These are phyloP conservation scores for Anguilla anguilla DNA, from an alignment of 2,797 vertebrate genomes.

Conservation along the genomic window DNA sequence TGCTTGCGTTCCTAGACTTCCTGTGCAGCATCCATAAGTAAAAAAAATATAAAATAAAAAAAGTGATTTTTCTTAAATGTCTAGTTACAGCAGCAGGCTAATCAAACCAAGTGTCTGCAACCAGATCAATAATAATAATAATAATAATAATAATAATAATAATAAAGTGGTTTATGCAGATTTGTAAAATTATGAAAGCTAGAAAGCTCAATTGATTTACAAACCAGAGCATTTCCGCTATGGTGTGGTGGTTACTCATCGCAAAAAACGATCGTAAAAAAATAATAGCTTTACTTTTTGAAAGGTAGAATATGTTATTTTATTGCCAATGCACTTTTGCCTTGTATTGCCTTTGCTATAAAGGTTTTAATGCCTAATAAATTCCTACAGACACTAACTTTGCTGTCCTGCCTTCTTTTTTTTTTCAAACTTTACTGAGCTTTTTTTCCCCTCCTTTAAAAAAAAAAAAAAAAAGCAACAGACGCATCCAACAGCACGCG, in stretches of 20 bases:
- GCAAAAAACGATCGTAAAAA: background rate
- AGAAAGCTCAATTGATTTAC: background rate
- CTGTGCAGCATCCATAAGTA: too few relatives aligned
- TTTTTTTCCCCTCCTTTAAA: background rate
- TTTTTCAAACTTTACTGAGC: background rate
- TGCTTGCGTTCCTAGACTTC: too few relatives aligned
- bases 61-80: too few relatives aligned
- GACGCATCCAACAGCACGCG: background rate
- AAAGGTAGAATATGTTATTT: background rate
- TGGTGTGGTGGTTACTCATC: background rate
- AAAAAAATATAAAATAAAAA: too few relatives aligned
- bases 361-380: background rate
- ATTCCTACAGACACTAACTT: background rate
- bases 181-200: background rate
- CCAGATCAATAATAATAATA: too few relatives aligned
- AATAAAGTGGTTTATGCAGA: too few relatives aligned
- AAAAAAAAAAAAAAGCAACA: background rate
- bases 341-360: background rate
- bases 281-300: background rate
- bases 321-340: background rate
- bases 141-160: too few relatives aligned
- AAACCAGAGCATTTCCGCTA: background rate
- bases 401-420: background rate
- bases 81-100: too few relatives aligned
- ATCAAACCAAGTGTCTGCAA: too few relatives aligned